Base-by-base conservation (phyloP, 2,888 invertebrate species). In the Liodrosophila aerea region DNA sequence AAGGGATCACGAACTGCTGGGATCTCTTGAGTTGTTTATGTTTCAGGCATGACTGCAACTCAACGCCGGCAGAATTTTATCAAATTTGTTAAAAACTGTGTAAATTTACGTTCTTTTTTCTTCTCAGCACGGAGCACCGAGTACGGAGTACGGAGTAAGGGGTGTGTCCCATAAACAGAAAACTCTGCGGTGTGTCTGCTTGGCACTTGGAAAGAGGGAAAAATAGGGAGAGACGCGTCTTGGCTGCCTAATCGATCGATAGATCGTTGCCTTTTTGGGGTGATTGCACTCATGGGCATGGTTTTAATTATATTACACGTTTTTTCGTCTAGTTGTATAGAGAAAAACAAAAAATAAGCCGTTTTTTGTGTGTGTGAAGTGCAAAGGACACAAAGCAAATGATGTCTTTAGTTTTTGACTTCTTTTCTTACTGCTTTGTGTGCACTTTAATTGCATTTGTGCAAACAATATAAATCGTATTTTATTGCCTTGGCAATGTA, bases 61-160 rank as follows among this genome's bases (percentile, higher is more conserved):
- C 67, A 74, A 69, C 64, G 75, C 81, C 64, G 59, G 57, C 73
- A 73, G 77, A 76, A 73, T 59, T 64, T 70, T 64, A 54, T 61
- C 78, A 81, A 84, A 82, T 82, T 82, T 82, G 81, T 82, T 78
- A 76, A 74, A 84, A 82, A 82, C 66, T 82, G 81, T 78, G 85
- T 82, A 82, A 76, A 82, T 82, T 82, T 74, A 74, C 72, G 76
- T 82, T 65, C 52, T 33, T 66, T 76, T 73, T 76, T 52, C 43
- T 63, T 41, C 43, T 39, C 37, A 49, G 47, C 36, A n/a, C 4
- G 15, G n/a, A 37, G 46, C 44, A 47, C 9, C 36, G 11, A 45
- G 31, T 49, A n/a, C 4, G 15, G n/a, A 37, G 46, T 41, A 47
- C 9, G 33, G 11, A 45, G 31, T 50, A 44, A 22, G 39, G 84